phyloP scores from a whole-genome alignment of 1,140 invertebrate genomes.

The Papilio xuthus region DNA sequence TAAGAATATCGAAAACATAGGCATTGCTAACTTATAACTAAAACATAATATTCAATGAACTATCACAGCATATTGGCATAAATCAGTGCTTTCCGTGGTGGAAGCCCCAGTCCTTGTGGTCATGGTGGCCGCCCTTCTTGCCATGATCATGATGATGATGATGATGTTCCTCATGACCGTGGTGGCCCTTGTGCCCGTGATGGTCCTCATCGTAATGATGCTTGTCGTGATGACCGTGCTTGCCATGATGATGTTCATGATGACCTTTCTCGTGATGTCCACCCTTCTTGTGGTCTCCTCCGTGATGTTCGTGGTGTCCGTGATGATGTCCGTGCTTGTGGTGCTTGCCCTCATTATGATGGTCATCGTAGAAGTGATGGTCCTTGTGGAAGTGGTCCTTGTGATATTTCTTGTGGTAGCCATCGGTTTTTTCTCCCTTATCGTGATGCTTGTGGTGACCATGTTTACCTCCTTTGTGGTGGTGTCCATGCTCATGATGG shows the following conservation, averaged over 20 bases:
- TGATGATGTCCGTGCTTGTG: conserved; percentile 74
- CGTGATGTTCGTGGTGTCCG: conserved; percentile 67
- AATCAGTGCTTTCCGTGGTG: conserved; percentile 74
- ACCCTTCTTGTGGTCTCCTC: conserved; percentile 72
- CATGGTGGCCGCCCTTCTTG: conserved; percentile 70
- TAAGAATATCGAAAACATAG: conserved; percentile 13
- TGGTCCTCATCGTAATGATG: conserved; percentile 72
- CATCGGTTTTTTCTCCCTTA: conserved; percentile 72
- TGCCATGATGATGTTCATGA: conserved; percentile 70
- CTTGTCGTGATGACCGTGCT: conserved; percentile 71
- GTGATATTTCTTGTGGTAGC: conserved; percentile 77
- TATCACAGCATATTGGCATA: conserved; percentile 65
- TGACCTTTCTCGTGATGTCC: conserved; percentile 69
- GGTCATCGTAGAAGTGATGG: conserved; percentile 75
- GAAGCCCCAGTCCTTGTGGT: conserved; percentile 75
- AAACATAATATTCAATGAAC: conserved; percentile 45
- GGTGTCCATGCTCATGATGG: conserved; percentile 73
- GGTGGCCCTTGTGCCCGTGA: conserved; percentile 70
- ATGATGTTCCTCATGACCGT: conserved; percentile 74
- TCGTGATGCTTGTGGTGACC: conserved; percentile 73
- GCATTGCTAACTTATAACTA: conserved; percentile 34
- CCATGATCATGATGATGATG: conserved; percentile 70
- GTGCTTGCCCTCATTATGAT: conserved; percentile 73
- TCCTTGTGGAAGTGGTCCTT: conserved; percentile 76
- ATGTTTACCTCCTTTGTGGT: conserved; percentile 74